These are phyloP conservation scores for Theocolax elegans DNA, from an alignment of 1,140 invertebrate genomes.

Conservation along the genomic window DNA sequence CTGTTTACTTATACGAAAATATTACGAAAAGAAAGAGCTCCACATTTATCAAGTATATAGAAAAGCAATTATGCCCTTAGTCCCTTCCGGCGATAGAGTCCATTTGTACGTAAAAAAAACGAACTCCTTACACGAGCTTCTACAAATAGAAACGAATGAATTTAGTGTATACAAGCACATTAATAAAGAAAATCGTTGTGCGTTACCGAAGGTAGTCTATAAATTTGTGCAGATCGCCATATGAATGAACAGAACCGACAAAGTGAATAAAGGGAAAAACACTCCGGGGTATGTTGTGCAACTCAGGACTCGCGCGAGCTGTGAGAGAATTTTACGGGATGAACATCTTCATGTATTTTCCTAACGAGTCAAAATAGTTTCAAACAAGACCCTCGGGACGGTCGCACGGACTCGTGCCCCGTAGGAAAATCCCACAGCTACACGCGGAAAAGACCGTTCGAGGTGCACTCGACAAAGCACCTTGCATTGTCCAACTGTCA, in stretches of 20 bases:
- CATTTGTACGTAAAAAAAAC: too few species aligned
- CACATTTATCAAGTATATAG: too few species aligned
- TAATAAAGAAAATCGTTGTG: background rate
- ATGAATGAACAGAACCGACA: too few species aligned
- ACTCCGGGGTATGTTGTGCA: background rate
- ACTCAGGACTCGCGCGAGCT: background rate
- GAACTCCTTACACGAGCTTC: background rate
- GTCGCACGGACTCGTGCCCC: conserved; percentile 8
- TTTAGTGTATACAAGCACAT: background rate
- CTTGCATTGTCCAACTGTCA: conserved; percentile 61
- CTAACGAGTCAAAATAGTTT: conserved; percentile 55
- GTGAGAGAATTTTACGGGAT: conserved; percentile 24
- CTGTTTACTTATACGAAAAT: too few species aligned
- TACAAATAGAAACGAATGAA: conserved; percentile 12
- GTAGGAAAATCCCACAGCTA: conserved; percentile 36
- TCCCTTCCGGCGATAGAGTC: too few species aligned
- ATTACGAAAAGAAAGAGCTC: too few species aligned
- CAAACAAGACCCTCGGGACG: conserved; percentile 44
- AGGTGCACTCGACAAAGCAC: conserved; percentile 54
- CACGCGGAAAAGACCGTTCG: conserved; percentile 12
- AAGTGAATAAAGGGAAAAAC: background rate
- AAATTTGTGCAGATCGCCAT: background rate
- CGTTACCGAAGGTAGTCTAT: background rate
- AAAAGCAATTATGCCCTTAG: too few species aligned
- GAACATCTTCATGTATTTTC: conserved; percentile 57